Conservation (phyloP, 2,113 vertebrate genomes). For the Pipa parva region DNA sequence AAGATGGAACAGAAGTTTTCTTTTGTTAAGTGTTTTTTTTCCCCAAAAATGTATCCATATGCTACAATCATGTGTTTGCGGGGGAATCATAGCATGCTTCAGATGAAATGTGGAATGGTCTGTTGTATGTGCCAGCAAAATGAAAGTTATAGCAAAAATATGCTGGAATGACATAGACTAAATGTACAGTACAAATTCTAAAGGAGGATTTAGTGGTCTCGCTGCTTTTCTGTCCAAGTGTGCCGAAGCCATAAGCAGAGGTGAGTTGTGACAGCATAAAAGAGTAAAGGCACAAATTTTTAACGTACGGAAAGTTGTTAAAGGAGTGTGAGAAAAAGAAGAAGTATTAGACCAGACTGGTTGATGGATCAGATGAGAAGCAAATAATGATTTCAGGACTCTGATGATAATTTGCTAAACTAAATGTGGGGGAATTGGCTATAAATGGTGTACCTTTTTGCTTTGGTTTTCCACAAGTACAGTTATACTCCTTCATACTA, state of each 20-base stretch:
- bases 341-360: too few relatives aligned
- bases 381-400: too few relatives aligned
- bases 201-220: background rate
- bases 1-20: constrained; percentile 25
- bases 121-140: constrained; percentile 2
- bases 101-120: constrained; percentile 31
- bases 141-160: constrained; percentile 1
- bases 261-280: background rate
- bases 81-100: constrained; percentile 19
- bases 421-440: too few relatives aligned
- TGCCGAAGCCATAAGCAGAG: background rate
- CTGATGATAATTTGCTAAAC: too few relatives aligned
- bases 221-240: background rate
- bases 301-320: too few relatives aligned
- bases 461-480: too few relatives aligned
- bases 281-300: too few relatives aligned
- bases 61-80: constrained; percentile 25
- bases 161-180: constrained; percentile 4
- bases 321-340: too few relatives aligned
- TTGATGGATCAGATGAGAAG: too few relatives aligned
- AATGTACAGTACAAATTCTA: background rate
- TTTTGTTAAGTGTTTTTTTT: background rate
- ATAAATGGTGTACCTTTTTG: too few relatives aligned
- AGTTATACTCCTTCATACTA: too few relatives aligned
- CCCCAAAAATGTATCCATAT: constrained; percentile 26